phyloP scores from a whole-genome alignment of 2,888 invertebrate genomes.

The Muschampia plurimacula region DNA sequence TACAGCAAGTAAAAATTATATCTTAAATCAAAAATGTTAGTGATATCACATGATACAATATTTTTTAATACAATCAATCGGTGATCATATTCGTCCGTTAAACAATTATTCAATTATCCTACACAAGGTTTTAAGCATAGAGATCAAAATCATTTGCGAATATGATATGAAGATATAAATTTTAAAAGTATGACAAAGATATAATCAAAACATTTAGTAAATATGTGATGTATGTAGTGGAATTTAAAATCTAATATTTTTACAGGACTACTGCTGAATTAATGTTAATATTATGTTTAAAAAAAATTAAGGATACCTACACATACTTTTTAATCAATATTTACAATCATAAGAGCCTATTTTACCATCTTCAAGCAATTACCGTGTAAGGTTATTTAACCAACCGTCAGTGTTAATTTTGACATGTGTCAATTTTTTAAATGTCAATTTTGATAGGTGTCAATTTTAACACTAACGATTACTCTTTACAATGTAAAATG shows the following conservation, averaged over 20 bases:
- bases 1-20: slow-evolving; percentile 12
- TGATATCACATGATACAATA: slow-evolving; percentile 41
- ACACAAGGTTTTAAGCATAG: slow-evolving; percentile 31
- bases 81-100: slow-evolving; percentile 75
- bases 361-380: too few relatives aligned
- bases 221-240: slow-evolving; percentile 50
- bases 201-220: background rate
- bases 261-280: background rate
- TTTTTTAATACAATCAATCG: slow-evolving; percentile 55
- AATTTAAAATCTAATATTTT: background rate
- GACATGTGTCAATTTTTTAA: too few relatives aligned
- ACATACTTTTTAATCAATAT: slow-evolving; percentile 34
- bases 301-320: background rate
- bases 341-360: slow-evolving; percentile 44
- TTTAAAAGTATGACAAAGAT: background rate
- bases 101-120: slow-evolving; percentile 47
- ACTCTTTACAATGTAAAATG: too few relatives aligned
- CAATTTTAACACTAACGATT: too few relatives aligned
- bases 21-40: background rate
- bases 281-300: too few relatives aligned
- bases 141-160: slow-evolving; percentile 24
- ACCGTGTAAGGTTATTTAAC: too few relatives aligned
- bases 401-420: too few relatives aligned
- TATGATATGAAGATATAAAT: too few relatives aligned
- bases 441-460: too few relatives aligned